Evolutionary conservation across 2,797 vertebrate species (phyloP).

Genomic region (Sciaenops ocellatus): DNA sequence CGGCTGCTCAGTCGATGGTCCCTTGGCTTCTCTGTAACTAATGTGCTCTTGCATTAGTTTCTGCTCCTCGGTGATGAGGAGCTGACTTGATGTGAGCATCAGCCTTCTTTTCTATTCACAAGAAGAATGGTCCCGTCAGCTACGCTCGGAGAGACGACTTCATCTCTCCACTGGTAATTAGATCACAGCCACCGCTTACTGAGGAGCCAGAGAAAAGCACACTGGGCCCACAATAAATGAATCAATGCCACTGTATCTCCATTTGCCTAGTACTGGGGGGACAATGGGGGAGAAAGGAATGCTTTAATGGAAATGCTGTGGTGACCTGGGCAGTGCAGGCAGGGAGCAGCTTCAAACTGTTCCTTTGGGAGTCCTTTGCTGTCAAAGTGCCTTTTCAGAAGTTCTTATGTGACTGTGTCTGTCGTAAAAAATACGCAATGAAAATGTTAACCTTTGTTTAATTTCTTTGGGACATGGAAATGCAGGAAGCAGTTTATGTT

Average conservation of each 20-base stretch:
- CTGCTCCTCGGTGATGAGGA: constrained; percentile 51
- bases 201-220: constrained; percentile 73
- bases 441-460: constrained; percentile 56
- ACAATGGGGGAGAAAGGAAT: constrained; percentile 53
- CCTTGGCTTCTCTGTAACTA: constrained; percentile 61
- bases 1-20: constrained; percentile 50
- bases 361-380: constrained; percentile 61
- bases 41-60: constrained; percentile 57
- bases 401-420: constrained; percentile 44
- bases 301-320: constrained; percentile 64
- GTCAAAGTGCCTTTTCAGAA: constrained; percentile 44
- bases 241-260: constrained; percentile 80
- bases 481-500: constrained; percentile 65
- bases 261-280: constrained; percentile 55
- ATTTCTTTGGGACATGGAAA: constrained; percentile 57
- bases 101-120: constrained; percentile 63
- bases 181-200: constrained; percentile 75
- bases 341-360: constrained; percentile 47
- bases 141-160: constrained; percentile 74
- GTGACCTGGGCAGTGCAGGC: constrained; percentile 45
- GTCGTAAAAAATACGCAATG: constrained; percentile 64
- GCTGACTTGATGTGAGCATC: constrained; percentile 59
- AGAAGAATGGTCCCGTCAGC: constrained; percentile 76
- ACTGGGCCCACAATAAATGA: constrained; percentile 74
- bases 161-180: constrained; percentile 82